Conservation (phyloP, 2,113 vertebrate genomes). For the Porphyrio hochstetteri region DNA sequence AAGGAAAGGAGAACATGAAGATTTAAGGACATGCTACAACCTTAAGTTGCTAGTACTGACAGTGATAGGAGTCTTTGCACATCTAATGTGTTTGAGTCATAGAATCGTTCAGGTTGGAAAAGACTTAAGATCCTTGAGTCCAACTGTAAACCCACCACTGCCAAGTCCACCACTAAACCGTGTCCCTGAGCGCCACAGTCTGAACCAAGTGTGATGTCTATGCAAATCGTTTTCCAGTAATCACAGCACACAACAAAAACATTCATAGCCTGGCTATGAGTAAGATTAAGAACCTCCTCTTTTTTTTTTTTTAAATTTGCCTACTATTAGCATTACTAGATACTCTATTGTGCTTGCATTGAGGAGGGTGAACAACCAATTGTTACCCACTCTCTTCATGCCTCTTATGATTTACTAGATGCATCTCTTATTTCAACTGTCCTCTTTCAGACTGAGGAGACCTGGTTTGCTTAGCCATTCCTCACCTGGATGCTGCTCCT, state of each 20-base stretch:
- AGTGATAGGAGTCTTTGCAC: background rate
- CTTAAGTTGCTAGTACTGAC: background rate
- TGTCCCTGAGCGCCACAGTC: no score
- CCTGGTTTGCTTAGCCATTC: background rate
- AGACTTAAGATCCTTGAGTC: no score
- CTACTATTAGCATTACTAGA: background rate
- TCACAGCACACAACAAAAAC: background rate
- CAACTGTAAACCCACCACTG: no score
- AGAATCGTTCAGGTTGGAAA: no score
- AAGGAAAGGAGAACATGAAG: background rate
- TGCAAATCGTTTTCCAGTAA: background rate
- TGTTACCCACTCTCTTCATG: background rate
- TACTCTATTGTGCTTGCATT: background rate
- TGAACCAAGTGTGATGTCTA: rapidly evolving
- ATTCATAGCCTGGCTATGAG: background rate
- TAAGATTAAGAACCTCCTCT: background rate
- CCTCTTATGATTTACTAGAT: background rate
- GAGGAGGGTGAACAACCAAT: rapidly evolving
- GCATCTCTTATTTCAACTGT: background rate
- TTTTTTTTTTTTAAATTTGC: background rate
- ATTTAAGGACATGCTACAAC: background rate
- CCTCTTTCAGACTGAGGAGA: background rate
- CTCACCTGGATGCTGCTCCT: background rate
- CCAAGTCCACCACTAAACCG: no score
- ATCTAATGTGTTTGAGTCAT: background rate